Conservation (phyloP, 2,888 invertebrate species). For the Caradrina clavipalpis region DNA sequence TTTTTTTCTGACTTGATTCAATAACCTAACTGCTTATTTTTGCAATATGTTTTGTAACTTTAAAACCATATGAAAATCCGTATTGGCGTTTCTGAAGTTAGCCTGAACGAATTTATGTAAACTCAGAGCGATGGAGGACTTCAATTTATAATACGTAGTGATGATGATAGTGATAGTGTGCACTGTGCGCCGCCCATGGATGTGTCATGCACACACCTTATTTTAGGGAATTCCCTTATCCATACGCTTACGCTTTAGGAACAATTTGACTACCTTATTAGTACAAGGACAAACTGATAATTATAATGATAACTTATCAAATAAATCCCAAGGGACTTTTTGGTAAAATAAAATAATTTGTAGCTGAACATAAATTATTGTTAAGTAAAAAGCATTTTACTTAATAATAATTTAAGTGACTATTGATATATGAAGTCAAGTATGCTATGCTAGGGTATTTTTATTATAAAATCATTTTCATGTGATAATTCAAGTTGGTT, state of each 20-base stretch:
- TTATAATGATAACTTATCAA: constrained; percentile 30
- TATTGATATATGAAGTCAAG: neutral
- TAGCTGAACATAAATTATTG: neutral
- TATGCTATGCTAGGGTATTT: too few relatives aligned
- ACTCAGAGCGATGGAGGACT: too few relatives aligned
- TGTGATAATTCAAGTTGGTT: neutral
- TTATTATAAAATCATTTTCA: too few relatives aligned
- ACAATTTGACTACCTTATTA: constrained; percentile 18
- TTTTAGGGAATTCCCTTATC: constrained; percentile 45
- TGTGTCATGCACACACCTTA: constrained; percentile 9
- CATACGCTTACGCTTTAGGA: constrained; percentile 2
- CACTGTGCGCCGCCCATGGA: neutral
- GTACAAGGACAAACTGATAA: constrained; percentile 38
- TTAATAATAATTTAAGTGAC: neutral
- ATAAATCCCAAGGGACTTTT: constrained; percentile 30
- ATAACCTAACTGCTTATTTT: too few relatives aligned
- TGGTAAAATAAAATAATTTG: neutral
- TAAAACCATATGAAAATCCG: too few relatives aligned
- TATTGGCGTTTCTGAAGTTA: too few relatives aligned
- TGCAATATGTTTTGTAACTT: too few relatives aligned
- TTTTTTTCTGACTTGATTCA: too few relatives aligned
- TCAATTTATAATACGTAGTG: too few relatives aligned
- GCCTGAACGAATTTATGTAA: too few relatives aligned
- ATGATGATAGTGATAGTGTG: neutral
- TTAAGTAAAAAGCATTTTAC: too few relatives aligned